Base-by-base conservation (phyloP, 1,140 invertebrate species). In the Bombus difficillimus region DNA sequence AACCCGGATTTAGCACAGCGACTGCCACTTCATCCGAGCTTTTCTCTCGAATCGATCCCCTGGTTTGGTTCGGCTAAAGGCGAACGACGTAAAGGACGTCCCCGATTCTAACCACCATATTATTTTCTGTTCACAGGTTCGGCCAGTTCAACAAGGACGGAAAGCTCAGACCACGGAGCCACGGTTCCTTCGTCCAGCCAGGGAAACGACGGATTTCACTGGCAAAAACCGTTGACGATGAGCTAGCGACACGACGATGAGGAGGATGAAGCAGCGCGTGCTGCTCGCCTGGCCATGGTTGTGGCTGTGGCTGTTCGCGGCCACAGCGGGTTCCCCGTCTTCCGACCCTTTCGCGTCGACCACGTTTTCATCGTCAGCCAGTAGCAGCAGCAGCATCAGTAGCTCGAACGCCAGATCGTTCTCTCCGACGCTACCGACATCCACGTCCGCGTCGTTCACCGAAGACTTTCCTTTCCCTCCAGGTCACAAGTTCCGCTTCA, bases 401-500 rank as follows among this genome's bases (percentile, higher is more conserved):
- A 66, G 78, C 25, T 81, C 80, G 39, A 71, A 84, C 1, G 85
- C 73, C 32, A 89, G 69, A 39, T 62, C 82, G 66, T 68, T 71
- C 66, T 79, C 47, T 15, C 53, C 85, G 76, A 75, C 82, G 22
- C 34, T 80, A 62, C 62, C 86, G 18, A 88, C 91, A 59, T 88
- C 88, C 13, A 88, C 90, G 81, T 64, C 91, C 34, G 86, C 69
- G 72, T 91, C 94, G 76, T 86, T 93, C 86, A 88, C 92, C 78
- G 90, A 93, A 53, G 91, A 80, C 69, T 37, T 41, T 37, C 6
- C 41, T 15, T 32, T 57, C 62, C 39, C 79, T 8, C 25, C 84
- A 4, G 47, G 82, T n/a, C 43, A 92, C 32, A 93, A 95, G 37
- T 96, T 97, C 89, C 93, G 92, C n/a, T 99, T 99, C 95, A 97